Percentiles rank a stretch among this genome's conserved stretches.
Conservation (phyloP, 2,888 invertebrate genomes). For the Campaea margaritaria region DNA sequence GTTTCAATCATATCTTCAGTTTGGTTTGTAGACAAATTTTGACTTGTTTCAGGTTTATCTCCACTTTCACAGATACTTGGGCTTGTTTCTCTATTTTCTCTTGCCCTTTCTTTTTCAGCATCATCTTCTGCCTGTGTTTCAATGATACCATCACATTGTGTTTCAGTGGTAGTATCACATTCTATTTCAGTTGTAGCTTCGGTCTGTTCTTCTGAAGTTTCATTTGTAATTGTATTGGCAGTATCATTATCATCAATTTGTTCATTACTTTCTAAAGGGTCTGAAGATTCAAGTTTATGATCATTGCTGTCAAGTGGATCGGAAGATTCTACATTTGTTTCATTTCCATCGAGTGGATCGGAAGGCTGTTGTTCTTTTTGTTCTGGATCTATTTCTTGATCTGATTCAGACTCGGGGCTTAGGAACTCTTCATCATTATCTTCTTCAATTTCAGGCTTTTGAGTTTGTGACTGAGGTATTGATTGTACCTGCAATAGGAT, state of each 20-base stretch:
- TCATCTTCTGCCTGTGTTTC: constrained; percentile 5
- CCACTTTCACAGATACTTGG: constrained; percentile 5
- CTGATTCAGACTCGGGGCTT: constrained; percentile 78
- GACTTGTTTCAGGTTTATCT: constrained; percentile 11
- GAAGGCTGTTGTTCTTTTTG: constrained; percentile 37
- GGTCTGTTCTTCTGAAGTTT: constrained; percentile 28
- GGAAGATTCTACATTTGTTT: constrained; percentile 25
- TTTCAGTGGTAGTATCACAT: neutral
- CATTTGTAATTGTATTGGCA: constrained; percentile 14
- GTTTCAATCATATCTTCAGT: constrained; percentile 12
- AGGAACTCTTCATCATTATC: constrained; percentile 81
- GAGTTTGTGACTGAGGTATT: constrained; percentile 47
- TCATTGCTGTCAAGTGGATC: constrained; percentile 17
- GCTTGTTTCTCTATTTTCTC: constrained; percentile 13
- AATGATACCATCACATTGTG: too few relatives aligned
- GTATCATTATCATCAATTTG: constrained; percentile 21
- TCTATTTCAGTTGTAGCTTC: constrained; percentile 18
- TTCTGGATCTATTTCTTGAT: constrained; percentile 62
- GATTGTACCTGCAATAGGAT: constrained; percentile 23
- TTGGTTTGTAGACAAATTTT: constrained; percentile 21
- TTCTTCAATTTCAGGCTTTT: constrained; percentile 68
- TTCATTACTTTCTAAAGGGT: constrained; percentile 21
- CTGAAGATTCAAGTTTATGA: constrained; percentile 17
- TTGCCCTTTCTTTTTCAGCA: constrained; percentile 29
- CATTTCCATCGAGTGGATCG: constrained; percentile 22